phyloP scores from a whole-genome alignment of 2,888 invertebrate species.

The Latrodectus hesperus region DNA sequence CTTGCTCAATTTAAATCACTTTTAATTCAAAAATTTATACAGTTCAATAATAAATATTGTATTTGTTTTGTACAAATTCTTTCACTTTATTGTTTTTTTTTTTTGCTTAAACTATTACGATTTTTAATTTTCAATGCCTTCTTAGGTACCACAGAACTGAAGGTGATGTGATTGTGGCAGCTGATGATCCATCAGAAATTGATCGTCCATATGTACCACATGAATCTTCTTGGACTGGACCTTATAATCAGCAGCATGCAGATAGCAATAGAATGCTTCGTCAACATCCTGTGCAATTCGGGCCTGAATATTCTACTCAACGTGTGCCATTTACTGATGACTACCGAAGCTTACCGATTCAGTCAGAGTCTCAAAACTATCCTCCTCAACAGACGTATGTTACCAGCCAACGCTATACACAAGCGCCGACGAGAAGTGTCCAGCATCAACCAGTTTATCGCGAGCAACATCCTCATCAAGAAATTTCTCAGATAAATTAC shows the following conservation, averaged over 20 bases:
- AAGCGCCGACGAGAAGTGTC: conserved; percentile 19
- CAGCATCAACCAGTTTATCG: conserved; percentile 37
- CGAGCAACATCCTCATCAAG: conserved; percentile 43
- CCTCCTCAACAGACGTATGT: background rate
- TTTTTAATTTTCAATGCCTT: background rate
- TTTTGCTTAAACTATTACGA: no score
- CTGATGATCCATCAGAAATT: conserved; percentile 40
- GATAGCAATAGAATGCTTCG: conserved; percentile 18
- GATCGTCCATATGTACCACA: conserved; percentile 30
- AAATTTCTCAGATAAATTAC: conserved; percentile 19
- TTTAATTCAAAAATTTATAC: no score
- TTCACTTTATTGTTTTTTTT: no score
- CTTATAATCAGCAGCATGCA: conserved; percentile 22
- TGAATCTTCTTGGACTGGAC: conserved; percentile 33
- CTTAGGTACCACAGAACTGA: conserved; percentile 65
- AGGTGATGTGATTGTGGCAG: conserved; percentile 57
- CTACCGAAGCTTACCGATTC: conserved; percentile 23
- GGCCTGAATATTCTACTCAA: conserved; percentile 17
- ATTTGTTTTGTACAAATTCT: no score
- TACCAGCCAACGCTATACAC: conserved; percentile 9
- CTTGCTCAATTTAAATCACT: no score
- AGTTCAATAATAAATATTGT: no score
- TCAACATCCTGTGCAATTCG: conserved; percentile 26
- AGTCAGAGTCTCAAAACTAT: conserved; percentile 23
- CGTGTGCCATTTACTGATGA: conserved; percentile 23